phyloP scores from a whole-genome alignment of 2,113 vertebrate genomes.

The Sapajus apella region DNA sequence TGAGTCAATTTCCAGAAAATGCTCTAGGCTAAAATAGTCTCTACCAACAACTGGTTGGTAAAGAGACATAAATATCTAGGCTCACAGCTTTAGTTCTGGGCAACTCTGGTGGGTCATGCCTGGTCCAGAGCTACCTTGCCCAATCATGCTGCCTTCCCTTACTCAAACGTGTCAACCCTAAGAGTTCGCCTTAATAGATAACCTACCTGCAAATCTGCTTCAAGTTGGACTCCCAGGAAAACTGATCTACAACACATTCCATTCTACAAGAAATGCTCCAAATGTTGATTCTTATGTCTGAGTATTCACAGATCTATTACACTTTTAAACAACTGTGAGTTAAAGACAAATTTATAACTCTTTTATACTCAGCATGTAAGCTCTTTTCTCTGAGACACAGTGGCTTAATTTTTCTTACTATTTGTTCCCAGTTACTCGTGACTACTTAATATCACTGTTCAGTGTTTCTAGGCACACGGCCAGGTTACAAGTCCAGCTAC shows the following conservation, averaged over 20 bases:
- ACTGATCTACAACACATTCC: background rate
- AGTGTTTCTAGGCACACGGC: constrained; percentile 38
- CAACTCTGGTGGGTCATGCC: background rate
- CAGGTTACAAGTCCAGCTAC: constrained; percentile 49
- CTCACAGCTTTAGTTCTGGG: background rate
- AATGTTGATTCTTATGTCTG: background rate
- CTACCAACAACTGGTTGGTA: fast-evolving
- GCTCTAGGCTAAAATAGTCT: background rate
- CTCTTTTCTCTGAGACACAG: background rate
- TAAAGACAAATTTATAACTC: background rate
- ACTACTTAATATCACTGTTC: constrained; percentile 45
- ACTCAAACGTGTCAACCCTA: fast-evolving
- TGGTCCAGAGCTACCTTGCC: background rate
- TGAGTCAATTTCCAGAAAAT: background rate
- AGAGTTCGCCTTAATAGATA: fast-evolving
- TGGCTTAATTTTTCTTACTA: constrained; percentile 12
- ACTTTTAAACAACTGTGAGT: background rate
- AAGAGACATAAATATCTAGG: background rate
- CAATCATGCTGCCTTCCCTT: background rate
- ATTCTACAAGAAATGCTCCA: background rate
- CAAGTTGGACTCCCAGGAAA: background rate
- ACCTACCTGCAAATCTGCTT: background rate
- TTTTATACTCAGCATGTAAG: background rate
- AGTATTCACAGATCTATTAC: background rate
- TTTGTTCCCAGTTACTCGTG: constrained; percentile 9